phyloP scores from a whole-genome alignment of 1,140 invertebrate species.

The Helicorthomorpha holstii region DNA sequence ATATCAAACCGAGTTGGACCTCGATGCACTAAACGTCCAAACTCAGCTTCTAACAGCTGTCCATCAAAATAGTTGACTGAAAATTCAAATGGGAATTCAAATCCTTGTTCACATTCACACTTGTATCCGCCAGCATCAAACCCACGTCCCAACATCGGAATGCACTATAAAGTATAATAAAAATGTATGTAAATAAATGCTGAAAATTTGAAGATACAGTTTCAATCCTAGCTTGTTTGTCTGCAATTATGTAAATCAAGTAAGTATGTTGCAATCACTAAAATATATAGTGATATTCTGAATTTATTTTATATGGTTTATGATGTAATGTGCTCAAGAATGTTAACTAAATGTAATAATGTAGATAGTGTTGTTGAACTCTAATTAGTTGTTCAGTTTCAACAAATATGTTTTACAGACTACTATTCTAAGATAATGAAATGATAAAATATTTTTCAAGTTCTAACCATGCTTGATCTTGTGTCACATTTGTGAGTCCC shows the following conservation, averaged over 20 bases:
- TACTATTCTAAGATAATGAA: neutral
- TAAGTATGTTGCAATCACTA: no score
- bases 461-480: conserved; percentile 76
- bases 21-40: conserved; percentile 61
- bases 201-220: no score
- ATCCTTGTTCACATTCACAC: conserved; percentile 93
- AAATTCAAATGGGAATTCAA: conserved; percentile 93
- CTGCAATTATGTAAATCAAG: no score
- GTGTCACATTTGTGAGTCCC: conserved; percentile 86
- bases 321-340: no score
- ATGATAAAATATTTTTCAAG: neutral
- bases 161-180: conserved; percentile 49
- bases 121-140: conserved; percentile 92
- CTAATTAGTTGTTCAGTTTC: no score
- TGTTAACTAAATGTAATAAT: no score
- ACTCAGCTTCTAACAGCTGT: conserved; percentile 87
- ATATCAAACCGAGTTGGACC: conserved; percentile 30
- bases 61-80: conserved; percentile 89
- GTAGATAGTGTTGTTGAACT: no score
- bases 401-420: no score
- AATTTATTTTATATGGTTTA: no score
- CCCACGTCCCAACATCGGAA: conserved; percentile 75
- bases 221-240: no score
- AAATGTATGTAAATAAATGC: no score
- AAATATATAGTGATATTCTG: no score